Evolutionary conservation across 2,888 invertebrate genomes (phyloP).

Genomic region (Leptothorax acervorum): DNA sequence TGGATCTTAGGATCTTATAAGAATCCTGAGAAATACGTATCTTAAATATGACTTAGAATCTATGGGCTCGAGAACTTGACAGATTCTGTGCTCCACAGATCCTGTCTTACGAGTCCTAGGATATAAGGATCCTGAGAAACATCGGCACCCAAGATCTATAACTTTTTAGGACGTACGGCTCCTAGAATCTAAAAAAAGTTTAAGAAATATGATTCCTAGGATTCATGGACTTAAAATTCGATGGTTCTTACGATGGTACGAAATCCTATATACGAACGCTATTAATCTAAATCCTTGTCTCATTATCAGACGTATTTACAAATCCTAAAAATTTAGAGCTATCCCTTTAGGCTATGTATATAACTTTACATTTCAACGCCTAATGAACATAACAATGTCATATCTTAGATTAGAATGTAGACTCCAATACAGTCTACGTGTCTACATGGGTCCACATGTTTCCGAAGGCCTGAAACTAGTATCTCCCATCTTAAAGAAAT

Average conservation of each 20-base stretch:
- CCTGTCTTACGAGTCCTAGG: neutral
- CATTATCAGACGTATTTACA: slow-evolving; percentile 4
- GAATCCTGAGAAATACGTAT: slow-evolving; percentile 25
- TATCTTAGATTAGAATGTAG: neutral
- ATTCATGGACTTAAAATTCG: slow-evolving; percentile 14
- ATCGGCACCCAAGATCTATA: slow-evolving; percentile 42
- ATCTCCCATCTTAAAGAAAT: neutral
- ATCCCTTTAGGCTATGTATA: slow-evolving; percentile 29
- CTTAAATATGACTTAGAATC: slow-evolving; percentile 28
- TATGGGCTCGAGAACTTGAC: slow-evolving; percentile 1
- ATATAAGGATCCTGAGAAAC: slow-evolving; percentile 47
- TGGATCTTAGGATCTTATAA: slow-evolving; percentile 23
- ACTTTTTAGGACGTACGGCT: slow-evolving; percentile 45
- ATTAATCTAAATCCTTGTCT: slow-evolving; percentile 20
- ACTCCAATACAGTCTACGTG: neutral
- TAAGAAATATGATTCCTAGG: slow-evolving; percentile 10
- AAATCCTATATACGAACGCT: slow-evolving; percentile 15
- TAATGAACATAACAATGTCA: slow-evolving; percentile 16
- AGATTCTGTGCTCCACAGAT: neutral
- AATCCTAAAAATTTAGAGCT: slow-evolving; percentile 16
- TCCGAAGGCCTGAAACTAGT: neutral
- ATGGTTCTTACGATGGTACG: slow-evolving; percentile 1
- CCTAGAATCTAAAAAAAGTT: slow-evolving; percentile 42
- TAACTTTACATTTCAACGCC: slow-evolving; percentile 6
- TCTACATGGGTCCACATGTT: neutral